These are phyloP conservation scores for Drosophila triauraria DNA, from an alignment of 1,140 invertebrate species.

Conservation along the genomic window DNA sequence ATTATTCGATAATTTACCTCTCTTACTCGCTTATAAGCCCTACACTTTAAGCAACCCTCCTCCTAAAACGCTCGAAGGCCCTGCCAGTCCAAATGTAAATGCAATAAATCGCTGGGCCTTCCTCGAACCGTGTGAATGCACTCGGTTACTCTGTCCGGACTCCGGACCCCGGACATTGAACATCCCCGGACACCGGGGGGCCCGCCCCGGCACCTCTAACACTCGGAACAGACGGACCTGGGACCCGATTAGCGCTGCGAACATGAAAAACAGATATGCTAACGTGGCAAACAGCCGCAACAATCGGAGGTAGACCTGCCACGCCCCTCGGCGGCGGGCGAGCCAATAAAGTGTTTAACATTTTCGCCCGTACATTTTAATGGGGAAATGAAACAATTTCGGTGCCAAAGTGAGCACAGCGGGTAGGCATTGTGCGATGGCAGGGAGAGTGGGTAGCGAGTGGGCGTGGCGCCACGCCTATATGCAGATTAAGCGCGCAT, in stretches of 20 bases:
- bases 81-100: conserved; percentile 1
- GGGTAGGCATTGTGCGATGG: background rate
- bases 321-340: conserved; percentile 28
- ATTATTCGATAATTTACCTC: background rate
- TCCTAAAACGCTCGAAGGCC: background rate
- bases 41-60: background rate
- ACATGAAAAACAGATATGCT: conserved; percentile 80
- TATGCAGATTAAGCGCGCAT: conserved; percentile 80
- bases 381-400: conserved; percentile 80
- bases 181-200: background rate
- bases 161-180: background rate
- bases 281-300: conserved; percentile 76
- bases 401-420: conserved; percentile 27
- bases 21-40: background rate
- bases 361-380: conserved; percentile 75
- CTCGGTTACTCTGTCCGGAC: conserved; percentile 17
- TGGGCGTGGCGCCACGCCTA: conserved; percentile 49
- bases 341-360: conserved; percentile 80
- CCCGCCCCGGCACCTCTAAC: background rate
- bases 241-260: conserved; percentile 69
- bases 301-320: conserved; percentile 49
- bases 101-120: conserved; percentile 24
- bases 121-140: conserved; percentile 24
- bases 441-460: conserved; percentile 1
- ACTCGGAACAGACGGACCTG: conserved; percentile 23